Base-by-base conservation (phyloP, 2,797 vertebrate genomes). In the Fringilla coelebs region DNA sequence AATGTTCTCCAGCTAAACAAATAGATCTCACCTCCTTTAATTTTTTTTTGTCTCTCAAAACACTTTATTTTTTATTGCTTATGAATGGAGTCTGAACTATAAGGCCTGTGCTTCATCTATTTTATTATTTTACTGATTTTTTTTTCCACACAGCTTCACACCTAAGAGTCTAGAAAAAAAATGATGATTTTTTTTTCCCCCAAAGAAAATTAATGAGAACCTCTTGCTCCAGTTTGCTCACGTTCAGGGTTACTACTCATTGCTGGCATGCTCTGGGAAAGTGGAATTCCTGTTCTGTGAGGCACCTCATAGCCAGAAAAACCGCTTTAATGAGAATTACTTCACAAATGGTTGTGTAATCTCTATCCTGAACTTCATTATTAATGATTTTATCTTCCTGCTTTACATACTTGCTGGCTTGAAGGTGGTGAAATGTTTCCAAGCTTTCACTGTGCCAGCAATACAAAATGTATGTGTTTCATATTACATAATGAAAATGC, bases 381-480 rank as follows among this genome's bases (percentile, higher is more conserved):
- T 65, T 72, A 88, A 70, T n/a, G 38, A 70, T 90, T 93, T 93
- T 78, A 92, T 88, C 84, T 82, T 75, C 61, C 21, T 78, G 38
- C 34, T 91, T 91, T 78, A 84, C 62, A 73, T 62, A 88, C n/a
- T 61, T 81, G 70, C 40, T 93, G 55, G 40, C 71, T 89, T 85
- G 40, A 92, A 89, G 51, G 17, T 78, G 41, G 32, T 90, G 90
- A 91, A 90, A 57, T 28, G 54, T 11, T 91, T 94, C 58, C 73
- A 81, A 62, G 24, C 15, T 71, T 85, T 62, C 55, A 46, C 5
- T 19, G 40, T 20, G 29, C 25, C 45, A 60, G 29, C 41, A 91
- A 58, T 75, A 61, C 12, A 75, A 34, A 38, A 72, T 36, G 21
- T 12, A 46, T 12, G 25, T 26, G 5, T 66, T 79, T 78, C 71